Conservation (phyloP, 2,888 invertebrate genomes). For the Marasmarcha lunaedactyla region DNA sequence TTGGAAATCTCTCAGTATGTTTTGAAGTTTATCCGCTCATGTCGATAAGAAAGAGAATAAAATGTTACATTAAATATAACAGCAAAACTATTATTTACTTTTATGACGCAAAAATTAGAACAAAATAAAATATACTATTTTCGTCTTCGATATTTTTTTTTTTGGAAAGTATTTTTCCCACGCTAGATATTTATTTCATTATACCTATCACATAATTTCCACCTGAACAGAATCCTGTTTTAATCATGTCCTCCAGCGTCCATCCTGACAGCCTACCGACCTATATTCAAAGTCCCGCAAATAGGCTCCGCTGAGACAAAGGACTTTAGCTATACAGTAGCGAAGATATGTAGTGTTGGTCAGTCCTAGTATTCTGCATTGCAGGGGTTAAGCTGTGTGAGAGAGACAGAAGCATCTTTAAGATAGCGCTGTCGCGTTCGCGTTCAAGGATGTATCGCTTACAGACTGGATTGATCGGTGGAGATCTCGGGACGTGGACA, state of each 20-base stretch:
- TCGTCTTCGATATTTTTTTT: no score
- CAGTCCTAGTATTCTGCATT: background rate
- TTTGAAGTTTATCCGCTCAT: no score
- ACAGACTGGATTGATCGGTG: no score
- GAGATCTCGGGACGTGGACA: background rate
- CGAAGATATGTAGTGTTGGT: background rate
- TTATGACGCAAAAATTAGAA: no score
- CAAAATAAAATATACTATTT: no score
- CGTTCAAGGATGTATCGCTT: background rate
- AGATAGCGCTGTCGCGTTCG: background rate
- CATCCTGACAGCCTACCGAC: background rate
- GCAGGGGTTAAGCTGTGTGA: background rate
- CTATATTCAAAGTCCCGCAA: background rate
- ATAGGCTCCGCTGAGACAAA: constrained; percentile 1
- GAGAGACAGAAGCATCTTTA: background rate
- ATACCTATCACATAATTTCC: background rate
- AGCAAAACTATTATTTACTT: no score
- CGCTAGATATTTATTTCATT: no score
- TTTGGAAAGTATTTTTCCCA: no score
- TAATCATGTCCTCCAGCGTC: background rate
- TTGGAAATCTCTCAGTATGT: no score
- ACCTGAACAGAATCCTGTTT: background rate
- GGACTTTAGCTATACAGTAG: background rate
- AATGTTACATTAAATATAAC: no score
- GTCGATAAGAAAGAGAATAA: no score